Percentiles rank a stretch among this genome's conserved stretches.
These are phyloP conservation scores for Dicerorhinus sumatrensis DNA, from an alignment of 2,113 vertebrate genomes.

Conservation along the genomic window DNA sequence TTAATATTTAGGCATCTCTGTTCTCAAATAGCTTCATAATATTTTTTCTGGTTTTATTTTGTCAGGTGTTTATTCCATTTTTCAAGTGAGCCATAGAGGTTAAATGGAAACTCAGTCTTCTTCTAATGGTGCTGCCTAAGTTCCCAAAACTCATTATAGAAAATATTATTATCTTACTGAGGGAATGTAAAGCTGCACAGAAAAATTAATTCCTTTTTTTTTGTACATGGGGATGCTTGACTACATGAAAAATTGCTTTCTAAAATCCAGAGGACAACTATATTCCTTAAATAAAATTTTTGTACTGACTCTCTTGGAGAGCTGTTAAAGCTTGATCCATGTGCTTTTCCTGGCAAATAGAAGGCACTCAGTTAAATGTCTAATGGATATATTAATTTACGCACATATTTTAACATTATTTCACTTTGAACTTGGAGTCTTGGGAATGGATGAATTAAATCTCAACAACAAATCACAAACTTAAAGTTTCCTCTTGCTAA, in stretches of 20 bases:
- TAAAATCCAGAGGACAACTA: background rate
- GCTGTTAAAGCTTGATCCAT: background rate
- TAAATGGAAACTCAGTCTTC: background rate
- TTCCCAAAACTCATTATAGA: background rate
- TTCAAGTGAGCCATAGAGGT: background rate
- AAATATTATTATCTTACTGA: background rate
- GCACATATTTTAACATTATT: background rate
- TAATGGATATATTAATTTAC: background rate
- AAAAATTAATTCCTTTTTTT: background rate
- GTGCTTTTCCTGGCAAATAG: background rate
- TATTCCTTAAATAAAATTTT: background rate
- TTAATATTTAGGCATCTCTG: background rate
- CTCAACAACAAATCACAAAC: background rate
- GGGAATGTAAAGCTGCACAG: background rate
- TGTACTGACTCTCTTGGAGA: background rate
- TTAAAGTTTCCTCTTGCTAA: background rate
- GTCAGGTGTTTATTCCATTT: background rate
- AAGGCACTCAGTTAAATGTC: background rate
- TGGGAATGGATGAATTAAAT: background rate
- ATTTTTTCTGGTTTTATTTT: background rate
- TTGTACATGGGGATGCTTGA: background rate
- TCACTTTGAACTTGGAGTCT: background rate
- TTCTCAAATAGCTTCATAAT: background rate
- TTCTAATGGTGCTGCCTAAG: background rate
- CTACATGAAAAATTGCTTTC: background rate